Evolutionary conservation across 1,140 invertebrate species (phyloP).

Genomic region (Drosophila kohkoa): DNA sequence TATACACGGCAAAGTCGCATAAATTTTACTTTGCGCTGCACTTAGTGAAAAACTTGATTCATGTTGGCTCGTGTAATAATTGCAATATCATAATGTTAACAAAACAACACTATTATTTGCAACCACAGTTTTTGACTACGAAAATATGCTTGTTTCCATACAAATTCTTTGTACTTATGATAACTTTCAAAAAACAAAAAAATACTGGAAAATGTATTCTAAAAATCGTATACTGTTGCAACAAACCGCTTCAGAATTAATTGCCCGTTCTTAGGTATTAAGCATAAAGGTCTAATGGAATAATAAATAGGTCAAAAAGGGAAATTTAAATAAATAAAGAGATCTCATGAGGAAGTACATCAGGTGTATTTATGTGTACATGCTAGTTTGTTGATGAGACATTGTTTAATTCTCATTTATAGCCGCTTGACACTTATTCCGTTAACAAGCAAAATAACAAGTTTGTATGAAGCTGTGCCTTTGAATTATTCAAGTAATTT

Average conservation of each 20-base stretch:
- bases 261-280: neutral
- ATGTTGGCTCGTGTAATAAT: constrained; percentile 8
- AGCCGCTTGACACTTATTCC: constrained; percentile 32
- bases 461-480: neutral
- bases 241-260: too few relatives aligned
- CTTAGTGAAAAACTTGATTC: constrained; percentile 26
- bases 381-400: constrained; percentile 33
- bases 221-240: too few relatives aligned
- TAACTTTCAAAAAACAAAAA: too few relatives aligned
- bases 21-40: constrained; percentile 62
- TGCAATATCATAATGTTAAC: neutral
- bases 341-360: neutral
- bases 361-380: neutral
- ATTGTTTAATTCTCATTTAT: constrained; percentile 82
- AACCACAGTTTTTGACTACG: too few relatives aligned
- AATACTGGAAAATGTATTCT: too few relatives aligned
- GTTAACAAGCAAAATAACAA: constrained; percentile 30
- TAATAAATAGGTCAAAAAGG: neutral
- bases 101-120: too few relatives aligned
- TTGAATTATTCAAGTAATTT: neutral
- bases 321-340: constrained; percentile 9
- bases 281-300: neutral
- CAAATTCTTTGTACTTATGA: too few relatives aligned
- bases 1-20: constrained; percentile 70
- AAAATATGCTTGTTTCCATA: too few relatives aligned